Base-by-base conservation (phyloP, 2,113 vertebrate genomes). In the Steatornis caripensis region DNA sequence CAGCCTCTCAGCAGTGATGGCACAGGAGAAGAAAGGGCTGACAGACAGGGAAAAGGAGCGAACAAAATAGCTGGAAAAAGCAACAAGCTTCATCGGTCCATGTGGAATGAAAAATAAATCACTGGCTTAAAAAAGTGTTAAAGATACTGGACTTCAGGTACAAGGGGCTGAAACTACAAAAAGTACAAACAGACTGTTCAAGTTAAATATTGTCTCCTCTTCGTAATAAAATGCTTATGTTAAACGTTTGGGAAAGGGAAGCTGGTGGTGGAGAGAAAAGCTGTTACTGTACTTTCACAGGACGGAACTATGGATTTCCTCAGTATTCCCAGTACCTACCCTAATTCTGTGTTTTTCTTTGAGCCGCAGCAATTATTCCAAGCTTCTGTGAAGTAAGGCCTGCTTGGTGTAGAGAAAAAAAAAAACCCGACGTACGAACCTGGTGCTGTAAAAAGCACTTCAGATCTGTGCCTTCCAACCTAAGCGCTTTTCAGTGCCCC, bases 331-430 rank as follows among this genome's bases (percentile, higher is more conserved):
- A 30, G 12, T 15, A 53, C 3, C 46, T 34, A 21, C 24, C 32
- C 21, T 0, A 23, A 11, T 0, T 27, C 32, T 22, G 4, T 22
- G 2, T 12, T n/a, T 43, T 37, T 4, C 84, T 15, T 30, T 12
- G 22, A 39, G 9, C 36, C 29, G 2, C 46, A 8, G 17, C 14
- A 18, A 3, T 0, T 2, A 8, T 13, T 7, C 24, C 4, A 1
- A 5, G 2, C 12, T 45, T 20, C 32, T 5, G 1, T 4, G 32
- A 69, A 21, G 39, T 6, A 34, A n/a, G 15, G 34, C n/a, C 54
- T 16, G 3, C 39, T 4, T 4, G 7, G 5, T 10, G 39, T 5
- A 15, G 14, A 21, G 18, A 4, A 37, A 39, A 34, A 20, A 4
- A 37, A 39, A 34, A 20, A 21, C 5, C 24, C 2, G 19, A n/a